Conservation (phyloP, 2,113 vertebrate species). For the Vireo altiloquus region DNA sequence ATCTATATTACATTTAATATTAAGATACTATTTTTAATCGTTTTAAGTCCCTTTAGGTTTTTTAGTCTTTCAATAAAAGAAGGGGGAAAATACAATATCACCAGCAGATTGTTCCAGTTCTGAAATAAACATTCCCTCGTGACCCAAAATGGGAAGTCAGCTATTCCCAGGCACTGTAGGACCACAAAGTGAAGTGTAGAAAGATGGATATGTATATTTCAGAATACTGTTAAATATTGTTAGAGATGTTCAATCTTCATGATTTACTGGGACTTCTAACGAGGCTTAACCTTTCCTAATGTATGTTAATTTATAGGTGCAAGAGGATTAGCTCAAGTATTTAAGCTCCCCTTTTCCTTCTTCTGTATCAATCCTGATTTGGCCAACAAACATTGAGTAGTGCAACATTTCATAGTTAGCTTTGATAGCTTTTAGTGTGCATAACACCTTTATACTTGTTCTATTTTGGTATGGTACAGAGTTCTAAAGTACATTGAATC, state of each 20-base stretch:
- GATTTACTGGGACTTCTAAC: not conserved
- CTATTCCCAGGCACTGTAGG: not conserved
- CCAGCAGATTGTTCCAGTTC: not conserved
- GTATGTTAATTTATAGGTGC: not conserved
- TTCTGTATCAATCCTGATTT: not conserved
- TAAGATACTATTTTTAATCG: not conserved
- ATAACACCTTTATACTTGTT: not conserved
- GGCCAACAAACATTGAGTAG: not conserved
- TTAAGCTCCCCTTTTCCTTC: not conserved
- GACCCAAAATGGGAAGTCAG: accelerated
- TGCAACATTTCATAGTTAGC: not conserved
- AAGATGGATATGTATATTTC: not conserved
- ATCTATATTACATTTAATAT: not conserved
- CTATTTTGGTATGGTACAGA: not conserved
- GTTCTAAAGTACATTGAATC: not conserved
- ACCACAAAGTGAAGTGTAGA: not conserved
- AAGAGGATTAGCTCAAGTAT: not conserved
- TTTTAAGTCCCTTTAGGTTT: not conserved
- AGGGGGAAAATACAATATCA: not conserved
- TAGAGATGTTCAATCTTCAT: not conserved
- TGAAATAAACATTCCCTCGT: not conserved
- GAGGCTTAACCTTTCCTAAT: not conserved
- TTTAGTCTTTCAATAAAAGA: not conserved
- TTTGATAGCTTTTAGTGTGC: not conserved
- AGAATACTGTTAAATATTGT: not conserved